These are phyloP conservation scores for Cheilosia pagana DNA, from an alignment of 2,888 invertebrate genomes.

Conservation along the genomic window DNA sequence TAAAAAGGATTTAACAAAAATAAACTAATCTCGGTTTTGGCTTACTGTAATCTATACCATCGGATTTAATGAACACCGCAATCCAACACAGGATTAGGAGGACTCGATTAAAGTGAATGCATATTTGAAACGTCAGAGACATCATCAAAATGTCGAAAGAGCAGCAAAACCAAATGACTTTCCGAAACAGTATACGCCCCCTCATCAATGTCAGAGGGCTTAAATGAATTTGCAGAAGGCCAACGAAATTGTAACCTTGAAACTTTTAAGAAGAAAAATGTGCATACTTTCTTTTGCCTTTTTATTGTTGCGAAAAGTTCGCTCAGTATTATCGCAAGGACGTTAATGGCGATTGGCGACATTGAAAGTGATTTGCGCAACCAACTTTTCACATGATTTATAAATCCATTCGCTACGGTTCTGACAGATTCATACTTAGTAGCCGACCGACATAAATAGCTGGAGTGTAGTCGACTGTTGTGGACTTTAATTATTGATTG, in stretches of 20 bases:
- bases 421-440: constrained; percentile 8
- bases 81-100: too few species aligned
- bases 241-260: constrained; percentile 18
- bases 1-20: too few species aligned
- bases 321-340: constrained; percentile 1
- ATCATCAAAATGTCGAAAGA: too few species aligned
- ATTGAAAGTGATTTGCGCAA: constrained; percentile 34
- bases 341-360: constrained; percentile 16
- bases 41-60: too few species aligned
- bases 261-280: constrained; percentile 30
- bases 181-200: not conserved
- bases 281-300: constrained; percentile 12
- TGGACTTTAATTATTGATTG: too few species aligned
- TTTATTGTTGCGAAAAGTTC: not conserved
- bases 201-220: constrained; percentile 14
- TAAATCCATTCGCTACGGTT: constrained; percentile 17
- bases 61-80: too few species aligned
- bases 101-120: too few species aligned
- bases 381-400: constrained; percentile 17
- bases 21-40: too few species aligned
- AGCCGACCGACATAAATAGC: too few species aligned
- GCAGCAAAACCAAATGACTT: too few species aligned
- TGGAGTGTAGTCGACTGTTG: too few species aligned
- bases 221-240: constrained; percentile 4
- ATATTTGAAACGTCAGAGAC: too few species aligned